A percentile compares a stretch with the other conserved stretches of the same genome.
These are phyloP conservation scores for Lichenostomus cassidix DNA, from an alignment of 2,113 vertebrate species.

Conservation along the genomic window DNA sequence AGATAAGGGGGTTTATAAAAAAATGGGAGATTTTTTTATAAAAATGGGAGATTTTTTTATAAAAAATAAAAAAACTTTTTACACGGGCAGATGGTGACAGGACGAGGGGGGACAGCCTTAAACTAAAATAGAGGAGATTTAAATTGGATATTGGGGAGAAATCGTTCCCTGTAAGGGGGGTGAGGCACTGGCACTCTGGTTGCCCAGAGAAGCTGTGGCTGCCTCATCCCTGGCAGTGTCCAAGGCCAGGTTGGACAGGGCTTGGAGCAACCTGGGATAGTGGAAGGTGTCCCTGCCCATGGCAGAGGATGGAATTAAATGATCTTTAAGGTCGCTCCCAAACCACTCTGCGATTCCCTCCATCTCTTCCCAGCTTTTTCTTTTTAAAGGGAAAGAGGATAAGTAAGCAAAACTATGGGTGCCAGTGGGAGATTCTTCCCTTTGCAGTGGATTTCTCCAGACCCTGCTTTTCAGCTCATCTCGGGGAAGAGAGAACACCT, in stretches of 20 bases:
- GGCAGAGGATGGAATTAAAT: not conserved
- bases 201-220: not conserved
- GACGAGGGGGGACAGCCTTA: not conserved
- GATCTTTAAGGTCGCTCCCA: not conserved
- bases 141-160: not conserved
- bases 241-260: not conserved
- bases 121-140: not conserved
- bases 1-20: not conserved
- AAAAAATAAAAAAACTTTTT: too few relatives aligned
- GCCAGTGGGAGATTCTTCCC: not conserved
- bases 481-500: not conserved
- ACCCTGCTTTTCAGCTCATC: not conserved
- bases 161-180: not conserved
- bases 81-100: too few relatives aligned
- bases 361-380: not conserved
- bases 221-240: not conserved
- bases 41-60: too few relatives aligned
- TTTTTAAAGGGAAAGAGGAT: not conserved
- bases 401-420: not conserved
- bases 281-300: not conserved
- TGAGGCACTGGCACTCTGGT: not conserved
- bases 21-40: not conserved
- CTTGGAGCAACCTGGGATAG: accelerated
- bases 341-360: not conserved
- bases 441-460: not conserved